phyloP scores from a whole-genome alignment of 37 sponge, comb jelly and placozoan genomes.

The Theonella swinhoei region DNA sequence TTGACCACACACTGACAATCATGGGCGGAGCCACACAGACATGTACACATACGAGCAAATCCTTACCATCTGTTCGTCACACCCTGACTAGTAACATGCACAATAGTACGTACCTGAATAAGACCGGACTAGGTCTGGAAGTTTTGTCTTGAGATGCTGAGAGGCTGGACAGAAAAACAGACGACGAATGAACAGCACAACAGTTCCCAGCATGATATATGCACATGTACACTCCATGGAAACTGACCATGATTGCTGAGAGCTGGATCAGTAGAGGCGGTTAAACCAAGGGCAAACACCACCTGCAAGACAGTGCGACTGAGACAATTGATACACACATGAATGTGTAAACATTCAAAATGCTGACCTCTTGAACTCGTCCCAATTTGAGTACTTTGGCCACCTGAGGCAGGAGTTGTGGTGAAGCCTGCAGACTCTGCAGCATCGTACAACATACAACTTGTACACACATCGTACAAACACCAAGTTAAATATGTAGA shows the following conservation, averaged over 20 bases:
- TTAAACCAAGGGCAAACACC: slow-evolving; percentile 91
- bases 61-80: no score
- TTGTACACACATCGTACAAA: no score
- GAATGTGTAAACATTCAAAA: neutral
- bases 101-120: slow-evolving; percentile 64
- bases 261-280: slow-evolving; percentile 72
- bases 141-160: slow-evolving; percentile 63
- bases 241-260: slow-evolving; percentile 74
- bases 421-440: slow-evolving; percentile 58
- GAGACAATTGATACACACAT: neutral
- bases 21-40: no score
- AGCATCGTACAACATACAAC: no score
- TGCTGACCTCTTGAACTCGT: slow-evolving; percentile 84
- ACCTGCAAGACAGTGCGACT: slow-evolving; percentile 50
- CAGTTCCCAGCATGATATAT: neutral
- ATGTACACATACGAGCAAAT: no score
- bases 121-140: slow-evolving; percentile 79
- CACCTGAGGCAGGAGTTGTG: slow-evolving; percentile 60
- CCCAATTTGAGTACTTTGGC: slow-evolving; percentile 64
- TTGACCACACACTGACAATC: no score
- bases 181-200: neutral
- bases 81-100: no score
- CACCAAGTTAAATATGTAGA: no score
- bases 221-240: no score
- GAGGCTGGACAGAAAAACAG: slow-evolving; percentile 41